These are phyloP conservation scores for Triops longicaudatus DNA, from an alignment of 1,140 invertebrate species.

Conservation along the genomic window DNA sequence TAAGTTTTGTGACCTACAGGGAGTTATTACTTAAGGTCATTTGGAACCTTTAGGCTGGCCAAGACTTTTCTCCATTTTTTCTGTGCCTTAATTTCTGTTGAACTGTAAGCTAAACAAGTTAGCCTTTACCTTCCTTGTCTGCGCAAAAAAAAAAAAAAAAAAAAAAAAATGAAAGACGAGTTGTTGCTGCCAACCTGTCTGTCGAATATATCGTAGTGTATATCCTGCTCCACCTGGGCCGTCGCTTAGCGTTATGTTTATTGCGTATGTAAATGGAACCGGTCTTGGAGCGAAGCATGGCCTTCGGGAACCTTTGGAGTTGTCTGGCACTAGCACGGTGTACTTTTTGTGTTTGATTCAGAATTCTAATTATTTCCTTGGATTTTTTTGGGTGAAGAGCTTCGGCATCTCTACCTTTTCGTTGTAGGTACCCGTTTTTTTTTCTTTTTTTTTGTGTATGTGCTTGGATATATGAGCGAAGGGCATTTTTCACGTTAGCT, in stretches of 20 bases:
- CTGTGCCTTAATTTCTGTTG: background rate
- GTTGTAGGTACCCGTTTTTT: too few relatives aligned
- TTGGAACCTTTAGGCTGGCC: background rate
- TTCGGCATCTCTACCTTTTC: too few relatives aligned
- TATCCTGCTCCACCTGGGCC: background rate
- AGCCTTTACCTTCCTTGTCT: background rate
- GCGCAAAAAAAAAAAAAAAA: background rate
- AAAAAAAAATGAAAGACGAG: too few relatives aligned
- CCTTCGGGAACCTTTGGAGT: background rate
- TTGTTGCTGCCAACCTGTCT: background rate
- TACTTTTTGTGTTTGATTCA: background rate
- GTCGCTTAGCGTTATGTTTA: background rate
- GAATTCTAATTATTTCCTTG: background rate
- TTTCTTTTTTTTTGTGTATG: too few relatives aligned
- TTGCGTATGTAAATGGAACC: slow-evolving; percentile 1
- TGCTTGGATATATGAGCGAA: background rate
- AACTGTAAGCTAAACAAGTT: background rate
- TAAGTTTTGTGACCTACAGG: too few relatives aligned
- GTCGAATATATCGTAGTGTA: background rate
- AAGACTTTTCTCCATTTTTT: background rate
- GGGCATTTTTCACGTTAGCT: background rate
- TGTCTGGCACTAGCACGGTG: background rate
- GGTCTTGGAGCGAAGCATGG: background rate
- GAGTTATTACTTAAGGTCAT: too few relatives aligned
- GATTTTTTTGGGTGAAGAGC: background rate